Evolutionary conservation across 2,888 invertebrate genomes (phyloP).

Genomic region (Yponomeuta plumbellus): DNA sequence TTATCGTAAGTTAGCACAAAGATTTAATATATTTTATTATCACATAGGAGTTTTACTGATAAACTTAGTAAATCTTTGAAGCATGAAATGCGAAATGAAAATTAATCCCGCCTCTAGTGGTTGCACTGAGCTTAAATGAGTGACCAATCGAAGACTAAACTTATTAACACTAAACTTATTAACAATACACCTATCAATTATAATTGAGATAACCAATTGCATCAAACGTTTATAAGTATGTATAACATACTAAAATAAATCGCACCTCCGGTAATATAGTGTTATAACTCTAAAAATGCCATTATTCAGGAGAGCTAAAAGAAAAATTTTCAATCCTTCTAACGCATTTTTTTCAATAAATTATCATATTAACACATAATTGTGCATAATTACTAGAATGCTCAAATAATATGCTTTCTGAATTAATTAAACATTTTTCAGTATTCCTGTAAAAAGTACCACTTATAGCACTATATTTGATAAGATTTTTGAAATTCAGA

Average conservation of each 20-base stretch:
- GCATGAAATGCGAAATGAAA: slow-evolving; percentile 64
- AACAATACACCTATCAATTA: slow-evolving; percentile 9
- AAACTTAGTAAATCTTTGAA: slow-evolving; percentile 66
- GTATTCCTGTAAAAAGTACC: too few species aligned
- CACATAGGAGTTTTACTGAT: slow-evolving; percentile 72
- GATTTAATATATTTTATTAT: slow-evolving; percentile 77
- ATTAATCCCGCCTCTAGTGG: slow-evolving; percentile 45
- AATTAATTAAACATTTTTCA: too few species aligned
- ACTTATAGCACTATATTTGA: too few species aligned
- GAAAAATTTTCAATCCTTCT: too few species aligned
- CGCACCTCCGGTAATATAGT: too few species aligned
- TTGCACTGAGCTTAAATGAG: slow-evolving; percentile 52
- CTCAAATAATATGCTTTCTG: too few species aligned
- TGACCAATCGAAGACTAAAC: slow-evolving; percentile 30
- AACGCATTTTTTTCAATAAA: too few species aligned
- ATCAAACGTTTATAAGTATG: not conserved
- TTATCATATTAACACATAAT: too few species aligned
- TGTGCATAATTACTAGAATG: too few species aligned
- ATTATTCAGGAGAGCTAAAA: too few species aligned
- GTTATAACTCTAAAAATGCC: too few species aligned
- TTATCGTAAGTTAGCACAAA: slow-evolving; percentile 77
- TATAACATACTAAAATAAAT: not conserved
- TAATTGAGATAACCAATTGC: not conserved
- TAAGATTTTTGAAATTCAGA: too few species aligned
- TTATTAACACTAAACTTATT: not conserved